These are phyloP conservation scores for Coregonus suidteri DNA, from an alignment of 2,797 vertebrate genomes.

Conservation along the genomic window DNA sequence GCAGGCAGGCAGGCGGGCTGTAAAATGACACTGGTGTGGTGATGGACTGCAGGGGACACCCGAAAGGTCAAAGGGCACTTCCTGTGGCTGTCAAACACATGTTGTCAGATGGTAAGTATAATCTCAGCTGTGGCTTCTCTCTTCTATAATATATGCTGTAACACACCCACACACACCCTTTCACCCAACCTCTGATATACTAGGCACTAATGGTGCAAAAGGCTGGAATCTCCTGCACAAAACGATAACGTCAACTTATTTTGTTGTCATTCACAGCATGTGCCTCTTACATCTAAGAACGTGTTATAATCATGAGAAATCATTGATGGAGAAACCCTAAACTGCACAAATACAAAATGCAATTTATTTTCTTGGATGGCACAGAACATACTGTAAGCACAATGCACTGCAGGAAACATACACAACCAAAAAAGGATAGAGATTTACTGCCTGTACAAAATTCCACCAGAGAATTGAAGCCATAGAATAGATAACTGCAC, in stretches of 20 bases:
- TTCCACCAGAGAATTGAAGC: constrained; percentile 73
- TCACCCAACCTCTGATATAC: constrained; percentile 29
- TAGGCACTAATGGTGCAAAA: constrained; percentile 66
- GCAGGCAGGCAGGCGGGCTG: neutral
- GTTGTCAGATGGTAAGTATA: constrained; percentile 66
- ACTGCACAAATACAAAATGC: neutral
- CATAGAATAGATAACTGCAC: constrained; percentile 62
- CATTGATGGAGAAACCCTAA: neutral
- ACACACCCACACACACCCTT: neutral
- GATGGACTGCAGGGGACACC: constrained; percentile 44
- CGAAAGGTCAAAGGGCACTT: constrained; percentile 76
- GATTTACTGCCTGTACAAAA: constrained; percentile 70
- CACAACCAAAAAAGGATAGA: constrained; percentile 20
- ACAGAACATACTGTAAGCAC: constrained; percentile 8
- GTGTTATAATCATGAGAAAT: neutral
- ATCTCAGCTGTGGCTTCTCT: constrained; percentile 72
- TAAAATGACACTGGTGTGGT: constrained; percentile 36
- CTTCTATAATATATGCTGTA: neutral
- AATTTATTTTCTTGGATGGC: constrained; percentile 1
- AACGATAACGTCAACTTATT: neutral
- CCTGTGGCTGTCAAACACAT: constrained; percentile 72
- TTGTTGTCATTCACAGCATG: neutral
- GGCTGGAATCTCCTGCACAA: constrained; percentile 25
- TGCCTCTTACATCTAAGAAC: neutral
- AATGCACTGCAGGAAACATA: constrained; percentile 29